Evolutionary conservation across 2,113 vertebrate species (phyloP), one percentile per base, ranked within the genome.

Genomic region (Indicator maculatus): DNA sequence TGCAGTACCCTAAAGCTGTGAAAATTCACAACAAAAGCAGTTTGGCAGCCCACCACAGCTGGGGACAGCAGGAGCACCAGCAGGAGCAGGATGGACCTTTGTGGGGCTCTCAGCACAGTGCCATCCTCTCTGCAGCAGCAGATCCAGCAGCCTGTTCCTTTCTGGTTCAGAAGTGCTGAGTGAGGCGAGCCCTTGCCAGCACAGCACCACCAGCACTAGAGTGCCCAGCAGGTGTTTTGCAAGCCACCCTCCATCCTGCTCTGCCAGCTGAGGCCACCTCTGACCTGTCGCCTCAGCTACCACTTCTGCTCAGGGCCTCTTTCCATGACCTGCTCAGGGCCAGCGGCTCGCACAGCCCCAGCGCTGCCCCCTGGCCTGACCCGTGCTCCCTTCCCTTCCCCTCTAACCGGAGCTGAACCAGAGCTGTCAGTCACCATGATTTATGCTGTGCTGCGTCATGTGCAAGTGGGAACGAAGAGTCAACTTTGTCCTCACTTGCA

Each of bases 1-100:
- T 93, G 79, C 45, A 41, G 60, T 14, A 56, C 76, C 69, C 95
- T 89, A 81, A 75, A 86, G 89, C 89, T 39, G 79, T 50, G 88
- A 86, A 71, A 78, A 80, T 19, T 86, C 83, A 63, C 60, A 28
- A 41, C 84, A 77, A 17, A 83, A 73, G 50, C 61, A 66, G 66
- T 45, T 2, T 76, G 71, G 56, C 39, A 60, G 19, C 11, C 55
- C 69, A 31, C 45, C 45, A 3, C 0, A 8, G 59, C 70, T 28
- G 71, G 78, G 77, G 77, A 41, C 8, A 18, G 58, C 84, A 67
- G 75, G 16, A 38, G 24, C 66, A 26, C 1, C 41, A 44, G 15
- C 41, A 44, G 41, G 41, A 44, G 41, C 41, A 44, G 3, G 74
- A 50, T 4, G 28, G 80, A 67, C 69, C 76, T 77, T 10, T 41